Evolutionary conservation across 1,140 invertebrate species (phyloP).

Genomic region (Lepidostoma basale): DNA sequence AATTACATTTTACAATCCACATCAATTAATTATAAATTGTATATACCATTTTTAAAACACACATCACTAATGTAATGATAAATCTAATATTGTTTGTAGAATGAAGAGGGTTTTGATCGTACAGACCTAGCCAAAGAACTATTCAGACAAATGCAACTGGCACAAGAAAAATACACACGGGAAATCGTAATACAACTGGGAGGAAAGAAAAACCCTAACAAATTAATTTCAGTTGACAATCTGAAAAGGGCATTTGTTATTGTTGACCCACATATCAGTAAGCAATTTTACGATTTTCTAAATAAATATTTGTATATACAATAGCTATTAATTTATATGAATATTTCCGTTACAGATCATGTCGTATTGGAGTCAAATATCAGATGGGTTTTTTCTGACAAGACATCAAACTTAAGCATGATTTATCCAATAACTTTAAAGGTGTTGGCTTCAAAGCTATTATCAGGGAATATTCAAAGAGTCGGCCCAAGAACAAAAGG

Average conservation of each 20-base stretch:
- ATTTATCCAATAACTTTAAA: conserved; percentile 52
- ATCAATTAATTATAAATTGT: too few species aligned
- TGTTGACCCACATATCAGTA: conserved; percentile 58
- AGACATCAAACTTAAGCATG: conserved; percentile 49
- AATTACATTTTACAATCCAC: too few species aligned
- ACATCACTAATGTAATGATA: background rate
- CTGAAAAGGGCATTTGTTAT: conserved; percentile 57
- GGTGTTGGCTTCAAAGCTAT: conserved; percentile 49
- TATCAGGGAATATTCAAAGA: conserved; percentile 55
- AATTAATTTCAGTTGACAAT: conserved; percentile 50
- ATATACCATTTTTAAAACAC: too few species aligned
- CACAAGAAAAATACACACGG: conserved; percentile 57
- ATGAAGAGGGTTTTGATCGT: conserved; percentile 57
- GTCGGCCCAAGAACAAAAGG: conserved; percentile 46
- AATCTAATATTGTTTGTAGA: conserved; percentile 47
- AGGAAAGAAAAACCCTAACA: conserved; percentile 47
- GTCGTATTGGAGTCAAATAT: conserved; percentile 58
- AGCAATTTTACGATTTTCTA: background rate
- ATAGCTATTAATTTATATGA: conserved; percentile 1
- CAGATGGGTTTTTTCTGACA: conserved; percentile 57
- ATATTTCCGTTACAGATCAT: conserved; percentile 51
- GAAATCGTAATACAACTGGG: conserved; percentile 53
- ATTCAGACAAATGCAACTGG: conserved; percentile 53
- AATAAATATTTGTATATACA: background rate
- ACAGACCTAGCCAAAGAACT: conserved; percentile 55